phyloP scores from a whole-genome alignment of 1,140 invertebrate species.

The Venustaconcha ellipsiformis region DNA sequence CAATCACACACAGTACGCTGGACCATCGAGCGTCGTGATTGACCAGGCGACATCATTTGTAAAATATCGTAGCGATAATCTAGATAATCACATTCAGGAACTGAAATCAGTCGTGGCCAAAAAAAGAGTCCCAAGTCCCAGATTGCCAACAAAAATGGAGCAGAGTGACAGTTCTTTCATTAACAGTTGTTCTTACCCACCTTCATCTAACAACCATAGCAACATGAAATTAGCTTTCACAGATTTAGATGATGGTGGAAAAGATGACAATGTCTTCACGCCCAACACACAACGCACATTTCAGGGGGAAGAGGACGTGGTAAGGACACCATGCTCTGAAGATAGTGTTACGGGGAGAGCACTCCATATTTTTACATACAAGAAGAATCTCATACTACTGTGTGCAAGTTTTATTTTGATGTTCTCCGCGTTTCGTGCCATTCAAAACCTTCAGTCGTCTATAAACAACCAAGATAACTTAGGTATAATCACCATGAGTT shows the following conservation, averaged over 20 bases:
- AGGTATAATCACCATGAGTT: conserved; percentile 63
- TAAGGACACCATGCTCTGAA: conserved; percentile 32
- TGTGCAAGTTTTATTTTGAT: conserved; percentile 65
- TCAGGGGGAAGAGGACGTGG: conserved; percentile 8
- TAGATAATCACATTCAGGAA: conserved; percentile 40
- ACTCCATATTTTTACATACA: conserved; percentile 37
- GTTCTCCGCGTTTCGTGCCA: conserved; percentile 66
- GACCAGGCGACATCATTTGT: not conserved
- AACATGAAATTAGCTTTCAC: not conserved
- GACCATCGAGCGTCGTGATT: conserved; percentile 1
- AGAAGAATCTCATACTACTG: conserved; percentile 65
- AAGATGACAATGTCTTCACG: not conserved
- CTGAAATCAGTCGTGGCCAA: conserved; percentile 38
- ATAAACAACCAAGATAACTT: conserved; percentile 56
- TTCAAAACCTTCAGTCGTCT: conserved; percentile 66
- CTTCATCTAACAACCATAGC: not conserved
- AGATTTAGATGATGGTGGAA: not conserved
- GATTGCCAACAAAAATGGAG: not conserved
- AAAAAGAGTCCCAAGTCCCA: conserved; percentile 15
- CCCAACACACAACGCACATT: conserved; percentile 1
- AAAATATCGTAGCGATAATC: too few species aligned
- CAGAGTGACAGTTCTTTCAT: not conserved
- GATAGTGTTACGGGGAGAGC: too few species aligned
- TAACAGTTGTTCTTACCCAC: not conserved
- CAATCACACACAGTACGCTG: not conserved